Evolutionary conservation across 2,797 vertebrate genomes (phyloP).

Genomic region (Linurgus olivaceus): DNA sequence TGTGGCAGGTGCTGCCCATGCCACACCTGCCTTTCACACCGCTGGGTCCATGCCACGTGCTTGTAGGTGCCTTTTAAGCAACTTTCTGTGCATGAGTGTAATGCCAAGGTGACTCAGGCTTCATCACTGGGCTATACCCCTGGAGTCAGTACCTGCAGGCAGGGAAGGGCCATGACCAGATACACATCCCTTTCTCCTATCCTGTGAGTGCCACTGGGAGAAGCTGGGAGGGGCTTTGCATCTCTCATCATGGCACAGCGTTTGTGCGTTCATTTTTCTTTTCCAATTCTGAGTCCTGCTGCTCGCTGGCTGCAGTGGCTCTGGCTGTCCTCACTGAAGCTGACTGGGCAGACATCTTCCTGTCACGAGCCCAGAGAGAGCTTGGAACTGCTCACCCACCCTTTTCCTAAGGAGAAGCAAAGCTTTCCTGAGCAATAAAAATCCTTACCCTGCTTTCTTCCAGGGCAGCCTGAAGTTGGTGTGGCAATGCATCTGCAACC

Average conservation of each 20-base stretch:
- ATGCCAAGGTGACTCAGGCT: neutral
- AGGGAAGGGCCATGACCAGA: neutral
- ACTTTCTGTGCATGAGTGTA: neutral
- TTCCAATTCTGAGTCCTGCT: neutral
- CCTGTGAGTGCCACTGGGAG: neutral
- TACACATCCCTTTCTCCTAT: neutral
- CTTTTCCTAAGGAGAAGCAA: neutral
- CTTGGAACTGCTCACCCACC: neutral
- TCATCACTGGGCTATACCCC: neutral
- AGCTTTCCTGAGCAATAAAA: neutral
- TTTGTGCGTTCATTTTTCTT: neutral
- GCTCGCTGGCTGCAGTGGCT: neutral
- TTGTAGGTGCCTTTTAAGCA: neutral
- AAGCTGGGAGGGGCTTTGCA: neutral
- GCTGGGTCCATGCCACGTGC: neutral
- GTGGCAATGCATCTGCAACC: neutral
- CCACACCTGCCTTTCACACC: neutral
- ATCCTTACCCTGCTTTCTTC: neutral
- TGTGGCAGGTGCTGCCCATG: neutral
- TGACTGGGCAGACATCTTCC: neutral
- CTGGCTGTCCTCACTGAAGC: neutral
- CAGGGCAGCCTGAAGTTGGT: neutral
- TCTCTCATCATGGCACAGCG: fast-evolving
- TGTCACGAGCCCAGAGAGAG: neutral
- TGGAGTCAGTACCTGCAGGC: neutral